Base-by-base conservation (phyloP, 2,797 vertebrate species). In the Enteromius unitaeniatus region DNA sequence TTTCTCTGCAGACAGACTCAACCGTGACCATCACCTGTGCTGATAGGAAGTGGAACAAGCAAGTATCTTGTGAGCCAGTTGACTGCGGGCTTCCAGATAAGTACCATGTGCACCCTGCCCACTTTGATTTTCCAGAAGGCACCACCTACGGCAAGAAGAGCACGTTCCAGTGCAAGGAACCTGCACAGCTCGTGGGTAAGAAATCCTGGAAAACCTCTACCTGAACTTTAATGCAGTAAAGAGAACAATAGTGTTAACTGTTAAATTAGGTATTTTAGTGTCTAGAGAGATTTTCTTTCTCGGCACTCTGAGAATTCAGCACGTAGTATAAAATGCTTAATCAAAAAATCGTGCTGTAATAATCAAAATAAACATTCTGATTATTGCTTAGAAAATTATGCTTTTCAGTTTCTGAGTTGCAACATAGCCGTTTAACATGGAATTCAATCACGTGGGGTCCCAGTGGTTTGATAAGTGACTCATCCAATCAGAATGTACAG, bases 21-120 rank as follows among this genome's bases (percentile, higher is more conserved):
- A 95, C 87, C 0, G 94, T 97, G 89, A 97, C 95, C 19, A 96
- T 99, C 90, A 98, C 96, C 3, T 99, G 98, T 78, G 89, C 93
- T 0, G 97, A 98, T 68, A 97, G 98, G 81, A 98, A 99, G 86
- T 99, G 98, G 98, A 99, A 96, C 91, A 97, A 97, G 82, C 96
- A 97, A 90, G 96, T 98, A 47, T 96, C 94, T 0, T 99, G 98
- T 2, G 97, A 99, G 86, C 97, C 98, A 0, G 96, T 99, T 83
- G 98, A 99, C 92, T 99, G 98, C 0, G 96, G 97, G 26, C 60
- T 97, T 58, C 98, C 98, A 0, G 97, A 99, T 88, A 97, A 97
- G 85, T 97, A 97, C 85, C 98, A 99, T 0, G 96, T 99, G 70
- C 96, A 98, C 21, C 97, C 97, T 0, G 98, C 98, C 76, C 91